Base-by-base conservation (phyloP, 2,888 invertebrate species). In the Spodoptera littoralis region DNA sequence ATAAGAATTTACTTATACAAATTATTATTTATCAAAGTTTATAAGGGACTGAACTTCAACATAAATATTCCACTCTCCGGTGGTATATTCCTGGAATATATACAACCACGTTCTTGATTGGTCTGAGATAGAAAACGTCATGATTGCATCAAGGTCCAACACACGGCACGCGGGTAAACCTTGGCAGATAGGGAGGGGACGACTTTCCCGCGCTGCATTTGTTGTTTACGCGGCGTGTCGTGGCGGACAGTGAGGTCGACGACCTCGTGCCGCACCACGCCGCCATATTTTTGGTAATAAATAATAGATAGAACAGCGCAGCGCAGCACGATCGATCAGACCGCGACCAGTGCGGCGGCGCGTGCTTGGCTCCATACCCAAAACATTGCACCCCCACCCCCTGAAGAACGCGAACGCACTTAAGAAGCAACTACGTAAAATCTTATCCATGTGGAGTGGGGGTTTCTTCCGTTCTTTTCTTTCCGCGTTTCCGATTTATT, bases 261-360 rank as follows among this genome's bases (percentile, higher is more conserved):
- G 91, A 92, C 90, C 92, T 84, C 86, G 79, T 84, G 87, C 85
- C 89, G 88, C 90, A 89, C 88, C 92, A 92, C 87, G 90, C 90
- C 90, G 90, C 89, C 90, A 91, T 92, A 92, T 92, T 92, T 90
- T 92, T 86, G 92, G 91, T 91, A 92, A 91, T 92, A 93, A 93
- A 92, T 92, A 92, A 92, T 91, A 90, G 88, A 91, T 90, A 91
- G 88, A 89, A 86, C 87, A 88, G 88, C 90, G 89, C 90, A 89
- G 88, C 88, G 88, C 88, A 88, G 82, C 83, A 83, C 88, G 91
- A 92, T 92, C 92, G 92, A 92, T 92, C 85, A 73, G 77, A 78
- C 83, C 82, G 83, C 79, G 87, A 83, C 81, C 87, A 90, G 85
- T 91, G 92, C 92, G 91, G 80, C 91, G 91, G 90, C 90, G 92